Conservation (phyloP, 2,113 vertebrate species). For the Rhea pennata region DNA sequence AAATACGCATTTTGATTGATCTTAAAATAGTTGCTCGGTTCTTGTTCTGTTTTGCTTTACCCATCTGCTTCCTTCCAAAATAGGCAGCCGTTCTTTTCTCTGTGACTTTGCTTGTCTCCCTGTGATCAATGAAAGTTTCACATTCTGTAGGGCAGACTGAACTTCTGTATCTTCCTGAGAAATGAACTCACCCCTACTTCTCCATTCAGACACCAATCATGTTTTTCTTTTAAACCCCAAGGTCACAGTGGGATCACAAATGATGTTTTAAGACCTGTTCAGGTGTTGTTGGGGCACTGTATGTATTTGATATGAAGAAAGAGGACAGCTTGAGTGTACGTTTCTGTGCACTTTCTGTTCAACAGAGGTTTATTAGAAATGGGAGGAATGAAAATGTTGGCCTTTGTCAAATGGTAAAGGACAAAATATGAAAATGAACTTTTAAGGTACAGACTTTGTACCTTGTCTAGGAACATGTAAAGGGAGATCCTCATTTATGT, state of each 20-base stretch:
- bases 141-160: neutral
- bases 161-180: neutral
- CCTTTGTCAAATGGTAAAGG: neutral
- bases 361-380: neutral
- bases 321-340: neutral
- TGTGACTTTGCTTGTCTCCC: neutral
- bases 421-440: neutral
- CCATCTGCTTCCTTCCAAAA: neutral
- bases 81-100: neutral
- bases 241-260: rapidly evolving
- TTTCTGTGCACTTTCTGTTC: neutral
- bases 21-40: neutral
- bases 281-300: neutral
- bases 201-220: neutral
- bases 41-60: neutral
- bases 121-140: neutral
- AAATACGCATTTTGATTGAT: neutral
- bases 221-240: neutral
- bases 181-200: neutral
- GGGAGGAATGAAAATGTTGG: neutral
- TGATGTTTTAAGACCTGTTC: neutral
- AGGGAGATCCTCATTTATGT: neutral
- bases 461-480: neutral
- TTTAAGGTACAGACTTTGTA: neutral
- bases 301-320: neutral